phyloP scores from a whole-genome alignment of 2,797 vertebrate species.

The Centroberyx gerrardi region DNA sequence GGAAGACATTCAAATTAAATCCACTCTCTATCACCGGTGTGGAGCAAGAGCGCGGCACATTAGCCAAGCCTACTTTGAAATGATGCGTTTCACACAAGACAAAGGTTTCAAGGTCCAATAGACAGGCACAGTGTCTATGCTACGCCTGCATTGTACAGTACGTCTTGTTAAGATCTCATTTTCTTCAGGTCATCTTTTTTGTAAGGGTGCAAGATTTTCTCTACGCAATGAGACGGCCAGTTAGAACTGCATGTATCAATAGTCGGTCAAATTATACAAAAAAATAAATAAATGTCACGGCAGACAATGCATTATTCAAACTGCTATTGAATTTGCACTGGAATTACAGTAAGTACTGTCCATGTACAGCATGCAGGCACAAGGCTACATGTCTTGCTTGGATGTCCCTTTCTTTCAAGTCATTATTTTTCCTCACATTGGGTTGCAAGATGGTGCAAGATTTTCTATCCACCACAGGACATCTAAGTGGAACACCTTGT shows the following conservation, averaged over 20 bases:
- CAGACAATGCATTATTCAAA: not conserved
- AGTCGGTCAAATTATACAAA: constrained; percentile 21
- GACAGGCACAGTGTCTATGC: not conserved
- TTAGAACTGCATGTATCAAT: not conserved
- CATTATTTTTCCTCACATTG: constrained; percentile 59
- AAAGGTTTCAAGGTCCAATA: constrained; percentile 5
- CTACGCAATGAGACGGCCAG: not conserved
- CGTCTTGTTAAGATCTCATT: not conserved
- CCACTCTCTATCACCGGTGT: too few relatives aligned
- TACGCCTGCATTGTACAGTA: not conserved
- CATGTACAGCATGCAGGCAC: not conserved
- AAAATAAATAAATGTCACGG: not conserved
- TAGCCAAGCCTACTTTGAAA: not conserved
- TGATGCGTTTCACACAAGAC: not conserved
- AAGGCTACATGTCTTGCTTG: constrained; percentile 1
- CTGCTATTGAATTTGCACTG: not conserved
- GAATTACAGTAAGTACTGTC: constrained; percentile 1
- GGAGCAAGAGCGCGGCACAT: not conserved
- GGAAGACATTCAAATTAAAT: too few relatives aligned
- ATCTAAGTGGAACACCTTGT: constrained; percentile 68
- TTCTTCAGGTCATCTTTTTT: not conserved
- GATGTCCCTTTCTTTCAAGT: constrained; percentile 25
- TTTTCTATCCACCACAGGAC: constrained; percentile 35
- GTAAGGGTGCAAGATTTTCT: constrained; percentile 25
- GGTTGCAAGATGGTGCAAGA: constrained; percentile 36